Evolutionary conservation across 2,113 vertebrate genomes (phyloP), one percentile per base, ranked within the genome.

Genomic region (Crotophaga sulcirostris): DNA sequence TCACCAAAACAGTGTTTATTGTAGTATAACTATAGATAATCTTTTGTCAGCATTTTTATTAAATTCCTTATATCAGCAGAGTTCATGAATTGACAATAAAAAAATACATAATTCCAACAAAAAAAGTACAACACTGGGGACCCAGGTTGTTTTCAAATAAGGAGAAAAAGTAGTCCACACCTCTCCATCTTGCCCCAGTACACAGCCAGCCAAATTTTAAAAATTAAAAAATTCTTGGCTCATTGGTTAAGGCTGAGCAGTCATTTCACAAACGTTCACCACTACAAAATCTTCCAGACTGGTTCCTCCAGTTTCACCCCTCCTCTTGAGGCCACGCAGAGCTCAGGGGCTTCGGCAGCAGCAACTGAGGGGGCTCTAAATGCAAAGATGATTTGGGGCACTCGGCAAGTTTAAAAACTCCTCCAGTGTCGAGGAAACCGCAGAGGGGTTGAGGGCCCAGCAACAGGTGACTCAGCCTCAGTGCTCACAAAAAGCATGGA

Each of bases 51-150:
- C 13, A 36, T 64, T 96, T 93, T 84, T 83, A 92, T 84, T 88
- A 72, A 77, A 90, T 81, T 84, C 44, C 31, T 86, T 92, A 3
- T 56, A 88, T 75, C 83, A 91, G 66, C 44, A 87, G 86, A 86
- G 66, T 64, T 75, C 76, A 92, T 72, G 86, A 88, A 77, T 4
- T 34, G 16, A 33, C 55, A 79, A 70, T 67, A 47, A 68, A 36
- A 74, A 69, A 36, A 23, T 0, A 33, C 9, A 18, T 24, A 26
- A 59, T 63, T 68, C 16, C 31, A 84, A 28, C 0, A 2, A 24
- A 88, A n/a, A 85, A 40, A 3, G 4, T 17, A 12, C 31, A 34
- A 26, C 3, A 72, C 13, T 16, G 21, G 6, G 7, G 8, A 11
- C 8, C 6, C 28, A 23, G 4, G 16, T 1, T 13, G 11, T 51